Conservation (phyloP, 64 coral and sea anemone species). For the Hydrozoanthus tunicans region DNA sequence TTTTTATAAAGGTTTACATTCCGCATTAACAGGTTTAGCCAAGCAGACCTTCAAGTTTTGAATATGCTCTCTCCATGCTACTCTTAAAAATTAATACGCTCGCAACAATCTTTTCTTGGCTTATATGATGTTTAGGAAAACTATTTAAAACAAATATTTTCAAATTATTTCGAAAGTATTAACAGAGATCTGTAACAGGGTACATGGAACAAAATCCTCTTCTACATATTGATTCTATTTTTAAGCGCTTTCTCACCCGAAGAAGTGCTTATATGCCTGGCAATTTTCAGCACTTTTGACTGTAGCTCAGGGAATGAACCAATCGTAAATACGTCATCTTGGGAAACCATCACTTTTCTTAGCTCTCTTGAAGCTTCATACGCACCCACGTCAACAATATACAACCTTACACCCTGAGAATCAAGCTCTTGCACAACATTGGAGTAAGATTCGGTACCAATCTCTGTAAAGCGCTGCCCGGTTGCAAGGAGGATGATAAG, state of each 20-base stretch:
- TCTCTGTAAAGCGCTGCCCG: constrained; percentile 21
- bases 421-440: not conserved
- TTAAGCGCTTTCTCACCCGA: not conserved
- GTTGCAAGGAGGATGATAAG: constrained; percentile 14
- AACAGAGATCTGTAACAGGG: no score
- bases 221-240: no score
- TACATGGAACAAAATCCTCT: no score
- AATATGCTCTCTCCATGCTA: no score
- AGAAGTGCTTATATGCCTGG: not conserved
- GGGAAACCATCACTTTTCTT: not conserved
- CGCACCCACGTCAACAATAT: constrained; percentile 6
- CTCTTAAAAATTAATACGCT: no score
- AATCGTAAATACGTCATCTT: constrained; percentile 13
- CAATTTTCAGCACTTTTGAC: not conserved
- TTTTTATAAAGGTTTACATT: no score
- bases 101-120: no score
- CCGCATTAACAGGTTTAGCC: no score
- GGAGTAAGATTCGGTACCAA: constrained; percentile 9
- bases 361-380: constrained; percentile 22
- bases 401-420: constrained; percentile 14
- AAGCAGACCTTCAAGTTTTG: no score
- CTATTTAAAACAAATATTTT: no score
- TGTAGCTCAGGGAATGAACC: not conserved
- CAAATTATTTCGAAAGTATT: no score
- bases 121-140: no score